Evolutionary conservation across 2,888 invertebrate species (phyloP).

Genomic region (Standfussiana lucernea): DNA sequence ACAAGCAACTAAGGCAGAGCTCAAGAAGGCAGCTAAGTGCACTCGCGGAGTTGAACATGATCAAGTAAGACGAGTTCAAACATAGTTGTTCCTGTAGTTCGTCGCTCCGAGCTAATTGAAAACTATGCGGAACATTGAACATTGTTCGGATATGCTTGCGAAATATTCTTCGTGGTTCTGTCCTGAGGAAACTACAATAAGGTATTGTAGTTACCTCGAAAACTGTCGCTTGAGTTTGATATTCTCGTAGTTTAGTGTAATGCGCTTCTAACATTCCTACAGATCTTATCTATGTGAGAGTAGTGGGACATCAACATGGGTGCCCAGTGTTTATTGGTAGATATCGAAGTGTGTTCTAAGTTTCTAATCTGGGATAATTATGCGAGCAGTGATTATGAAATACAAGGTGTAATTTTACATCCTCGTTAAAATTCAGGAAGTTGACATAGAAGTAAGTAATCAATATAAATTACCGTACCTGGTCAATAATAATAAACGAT

Average conservation of each 20-base stretch:
- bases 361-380: not conserved
- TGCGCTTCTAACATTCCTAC: not conserved
- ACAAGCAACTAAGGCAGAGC: no score
- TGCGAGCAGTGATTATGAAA: not conserved
- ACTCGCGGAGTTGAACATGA: slow-evolving; percentile 2
- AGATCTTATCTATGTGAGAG: not conserved
- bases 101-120: not conserved
- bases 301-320: not conserved
- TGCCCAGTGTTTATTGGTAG: not conserved
- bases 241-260: not conserved
- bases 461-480: no score
- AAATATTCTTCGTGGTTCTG: not conserved
- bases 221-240: not conserved
- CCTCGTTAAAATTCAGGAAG: no score
- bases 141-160: slow-evolving; percentile 12
- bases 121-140: slow-evolving; percentile 28
- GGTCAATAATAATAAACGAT: no score
- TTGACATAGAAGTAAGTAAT: no score
- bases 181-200: not conserved
- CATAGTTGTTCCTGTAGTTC: slow-evolving; percentile 10
- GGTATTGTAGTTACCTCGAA: not conserved
- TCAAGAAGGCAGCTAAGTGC: not conserved
- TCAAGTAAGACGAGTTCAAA: not conserved
- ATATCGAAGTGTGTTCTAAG: not conserved
- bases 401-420: no score